Base-by-base conservation (phyloP, 2,113 vertebrate genomes). In the Pseudois nayaur region DNA sequence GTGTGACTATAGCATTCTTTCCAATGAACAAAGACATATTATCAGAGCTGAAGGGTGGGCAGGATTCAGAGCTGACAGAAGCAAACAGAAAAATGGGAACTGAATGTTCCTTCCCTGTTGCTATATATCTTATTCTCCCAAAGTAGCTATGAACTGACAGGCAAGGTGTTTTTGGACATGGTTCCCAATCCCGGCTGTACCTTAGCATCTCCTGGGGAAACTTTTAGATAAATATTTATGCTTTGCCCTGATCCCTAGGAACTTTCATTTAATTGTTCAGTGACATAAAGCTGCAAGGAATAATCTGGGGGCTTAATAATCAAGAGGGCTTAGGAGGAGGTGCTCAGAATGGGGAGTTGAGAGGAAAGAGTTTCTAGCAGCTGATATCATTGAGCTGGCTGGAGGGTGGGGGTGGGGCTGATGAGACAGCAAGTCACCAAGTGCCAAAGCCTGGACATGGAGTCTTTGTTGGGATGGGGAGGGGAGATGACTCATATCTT, bases 1-100 rank as follows among this genome's bases (percentile, higher is more conserved):
- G 98, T 98, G 97, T 15, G 64, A 97, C 98, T 95, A 91, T 84
- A 92, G 94, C 98, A 94, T 98, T 98, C 95, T 97, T 98, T 97
- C 92, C 82, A 81, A 50, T 90, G 96, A 98, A 98, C 98, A 97
- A 98, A 97, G 90, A 92, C 52, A 27, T 31, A 82, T 98, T 99
- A 99, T 99, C 98, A 98, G 96, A 91, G 86, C 91, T 81, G 3
- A 98, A 98, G 95, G 93, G 89, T 59, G 96, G 92, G 97, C 87
- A 10, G 0, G 8, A 87, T 87, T 98, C 89, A 97, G 97, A 95
- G 91, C 59, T 96, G 78, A 96, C 94, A 97, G 95, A 98, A 97
- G 78, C 89, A 98, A 98, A 98, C 90, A 98, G 83, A 95, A 96
- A 92, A 95, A 95, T 43, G 36, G 90, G 87, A 95, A 96, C 95